Evolutionary conservation across 2,888 invertebrate species (phyloP), one percentile per base, ranked within the genome.

Genomic region (Drosophila hamatofila): DNA sequence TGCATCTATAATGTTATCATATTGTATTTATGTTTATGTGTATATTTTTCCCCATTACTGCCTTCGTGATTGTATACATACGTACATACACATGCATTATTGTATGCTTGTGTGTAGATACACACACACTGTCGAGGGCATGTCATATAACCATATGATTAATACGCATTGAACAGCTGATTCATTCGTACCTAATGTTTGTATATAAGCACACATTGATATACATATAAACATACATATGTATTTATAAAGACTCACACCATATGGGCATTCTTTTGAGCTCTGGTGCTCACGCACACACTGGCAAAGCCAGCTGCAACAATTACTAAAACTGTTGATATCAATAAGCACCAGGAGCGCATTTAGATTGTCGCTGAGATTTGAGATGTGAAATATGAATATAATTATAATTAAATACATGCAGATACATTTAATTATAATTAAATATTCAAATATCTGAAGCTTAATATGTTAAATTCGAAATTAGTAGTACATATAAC

Each of bases 91-190:
- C 7, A 51, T 12, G 3, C 30, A 33, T 27, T 12, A 6, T 3
- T 61, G 44, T 48, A 42, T 49, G 42, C 37, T 46, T 52, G 48
- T 16, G 25, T 46, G 58, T 52, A 27, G 48, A 49, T 35, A 63
- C 30, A 51, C 21, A 42, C 30, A 30, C 60, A 35, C 56, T 58
- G 49, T 57, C 41, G 60, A 80, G 71, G 75, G 69, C 84, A 69
- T 78, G 68, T 77, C 72, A 74, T 72, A 51, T 57, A 77, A 78
- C 75, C 89, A 83, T 89, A 89, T 83, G 88, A 89, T 86, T 89
- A 86, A 86, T 88, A 83, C 86, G 77, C 72, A 80, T 35, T 61
- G 81, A 83, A 88, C 84, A 85, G 84, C 84, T 85, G 84, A 85
- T 85, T 85, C 88, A 84, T 83, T 78, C 70, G 66, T 68, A 63